Evolutionary conservation across 2,113 vertebrate species (phyloP), one percentile per base, ranked within the genome.

Genomic region (Spheniscus mendiculus): DNA sequence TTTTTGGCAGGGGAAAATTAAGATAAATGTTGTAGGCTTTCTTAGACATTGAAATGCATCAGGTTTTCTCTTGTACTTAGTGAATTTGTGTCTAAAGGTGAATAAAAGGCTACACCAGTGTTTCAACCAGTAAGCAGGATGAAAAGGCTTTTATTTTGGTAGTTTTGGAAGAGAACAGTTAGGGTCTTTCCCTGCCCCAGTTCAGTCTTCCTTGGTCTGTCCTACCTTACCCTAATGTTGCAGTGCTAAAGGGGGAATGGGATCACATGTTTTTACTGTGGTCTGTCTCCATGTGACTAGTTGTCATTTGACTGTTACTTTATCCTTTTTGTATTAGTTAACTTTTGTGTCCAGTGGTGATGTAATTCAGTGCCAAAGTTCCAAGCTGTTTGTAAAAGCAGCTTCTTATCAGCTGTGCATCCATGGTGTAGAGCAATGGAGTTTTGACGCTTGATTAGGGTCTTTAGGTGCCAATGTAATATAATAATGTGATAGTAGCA

Each of bases 1-100:
- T 63, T 73, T 89, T 93, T 95, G 94, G 63, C 12, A 90, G 83
- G 78, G 30, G 34, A 77, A 92, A 95, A 92, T 92, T 22, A 71
- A 95, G 61, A 96, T 80, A 87, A 95, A 95, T 90, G 36, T 73
- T 67, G 11, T 89, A 70, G 56, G 22, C 47, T 88, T 91, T 69
- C 71, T 93, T 78, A 83, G 58, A 47, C 69, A 80, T 65, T 69
- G 71, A 96, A 97, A 96, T 87, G 38, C 8, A 27, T 34, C 30
- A 58, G 45, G 20, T 65, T 96, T 93, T 90, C 90, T 70, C 52
- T 92, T 93, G 34, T 70, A 45, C 66, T 85, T 58, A 9, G 27
- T 53, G 40, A 29, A 25, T 90, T 83, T 92, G 9, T 61, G 1
- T 36, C 72, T 86, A 53, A 93, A 87, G 83, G 59, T 73, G 82